Conservation (phyloP, 1,140 invertebrate genomes). For the Aporrectodea caliginosa region DNA sequence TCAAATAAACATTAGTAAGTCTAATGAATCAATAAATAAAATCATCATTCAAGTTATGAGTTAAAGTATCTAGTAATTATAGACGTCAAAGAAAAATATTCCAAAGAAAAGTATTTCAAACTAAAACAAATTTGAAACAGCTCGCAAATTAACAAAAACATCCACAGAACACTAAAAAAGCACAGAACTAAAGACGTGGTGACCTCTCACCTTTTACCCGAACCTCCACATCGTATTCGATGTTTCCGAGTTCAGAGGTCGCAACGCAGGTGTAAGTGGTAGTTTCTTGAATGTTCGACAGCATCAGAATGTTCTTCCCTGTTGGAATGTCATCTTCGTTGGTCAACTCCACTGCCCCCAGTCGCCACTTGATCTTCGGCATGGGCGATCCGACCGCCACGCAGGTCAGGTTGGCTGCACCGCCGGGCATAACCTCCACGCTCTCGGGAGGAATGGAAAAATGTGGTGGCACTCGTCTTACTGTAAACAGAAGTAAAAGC, state of each 20-base stretch:
- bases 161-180: not conserved
- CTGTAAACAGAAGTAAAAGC: too few relatives aligned
- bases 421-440: slow-evolving; percentile 86
- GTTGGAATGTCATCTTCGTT: slow-evolving; percentile 60
- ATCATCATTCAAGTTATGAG: too few relatives aligned
- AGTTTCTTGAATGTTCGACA: slow-evolving; percentile 71
- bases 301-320: slow-evolving; percentile 72
- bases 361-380: slow-evolving; percentile 94
- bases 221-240: slow-evolving; percentile 19
- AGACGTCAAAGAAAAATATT: not conserved
- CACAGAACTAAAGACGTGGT: not conserved
- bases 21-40: too few relatives aligned
- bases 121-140: not conserved
- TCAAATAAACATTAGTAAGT: too few relatives aligned
- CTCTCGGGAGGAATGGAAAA: slow-evolving; percentile 86
- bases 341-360: slow-evolving; percentile 76
- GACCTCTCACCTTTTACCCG: not conserved
- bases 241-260: slow-evolving; percentile 18
- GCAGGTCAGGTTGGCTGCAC: slow-evolving; percentile 86
- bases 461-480: slow-evolving; percentile 84
- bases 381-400: slow-evolving; percentile 95
- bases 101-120: not conserved
- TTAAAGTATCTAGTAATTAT: too few relatives aligned
- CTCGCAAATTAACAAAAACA: not conserved
- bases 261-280: slow-evolving; percentile 18